Evolutionary conservation across 2,113 vertebrate genomes (phyloP).

Genomic region (Pleuronectes platessa): DNA sequence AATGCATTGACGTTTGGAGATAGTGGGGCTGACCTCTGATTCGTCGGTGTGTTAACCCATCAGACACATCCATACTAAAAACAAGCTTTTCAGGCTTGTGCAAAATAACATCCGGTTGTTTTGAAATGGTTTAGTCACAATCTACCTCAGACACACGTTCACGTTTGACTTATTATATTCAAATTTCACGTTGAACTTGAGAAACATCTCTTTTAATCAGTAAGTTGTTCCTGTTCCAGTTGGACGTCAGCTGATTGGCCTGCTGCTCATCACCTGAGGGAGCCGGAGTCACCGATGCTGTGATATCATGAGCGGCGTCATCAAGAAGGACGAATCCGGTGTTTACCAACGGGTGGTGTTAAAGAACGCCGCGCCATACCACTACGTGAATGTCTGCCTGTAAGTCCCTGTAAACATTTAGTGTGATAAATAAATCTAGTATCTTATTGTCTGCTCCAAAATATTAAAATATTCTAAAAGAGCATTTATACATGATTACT

Average conservation of each 20-base stretch:
- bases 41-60: too few relatives aligned
- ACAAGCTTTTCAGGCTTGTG: too few relatives aligned
- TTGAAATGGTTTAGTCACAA: not conserved
- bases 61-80: too few relatives aligned
- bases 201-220: too few relatives aligned
- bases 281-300: constrained; percentile 8
- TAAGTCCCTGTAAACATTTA: constrained; percentile 74
- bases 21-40: too few relatives aligned
- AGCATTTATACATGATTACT: not conserved
- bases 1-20: too few relatives aligned
- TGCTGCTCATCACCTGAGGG: constrained; percentile 2
- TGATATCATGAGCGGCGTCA: constrained; percentile 54
- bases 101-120: too few relatives aligned
- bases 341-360: constrained; percentile 84
- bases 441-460: too few relatives aligned
- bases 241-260: not conserved
- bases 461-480: too few relatives aligned
- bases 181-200: too few relatives aligned
- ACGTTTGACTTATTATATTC: not conserved
- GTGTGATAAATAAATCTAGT: too few relatives aligned
- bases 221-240: not conserved
- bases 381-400: constrained; percentile 90
- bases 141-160: not conserved
- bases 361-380: constrained; percentile 82
- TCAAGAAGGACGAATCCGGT: constrained; percentile 51